phyloP scores from a whole-genome alignment of 1,140 invertebrate species.

The Eulimnadia texana region DNA sequence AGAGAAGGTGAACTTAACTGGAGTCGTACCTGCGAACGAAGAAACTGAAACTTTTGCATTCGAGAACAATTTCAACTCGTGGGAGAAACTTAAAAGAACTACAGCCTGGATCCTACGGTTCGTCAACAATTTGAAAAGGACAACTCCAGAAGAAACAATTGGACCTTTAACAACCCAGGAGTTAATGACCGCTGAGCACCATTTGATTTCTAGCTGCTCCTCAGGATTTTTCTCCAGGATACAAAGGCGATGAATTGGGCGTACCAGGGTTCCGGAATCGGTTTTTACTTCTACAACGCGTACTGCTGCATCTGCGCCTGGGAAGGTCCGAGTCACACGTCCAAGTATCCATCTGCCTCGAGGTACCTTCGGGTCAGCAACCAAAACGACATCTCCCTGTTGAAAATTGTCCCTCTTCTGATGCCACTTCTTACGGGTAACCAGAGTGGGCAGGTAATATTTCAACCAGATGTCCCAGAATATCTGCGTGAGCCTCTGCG shows the following conservation, averaged over 20 bases:
- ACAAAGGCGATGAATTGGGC: constrained; percentile 1
- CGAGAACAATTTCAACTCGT: too few relatives aligned
- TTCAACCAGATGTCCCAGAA: constrained; percentile 10
- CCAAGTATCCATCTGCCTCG: not conserved
- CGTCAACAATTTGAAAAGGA: too few relatives aligned
- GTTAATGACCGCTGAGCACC: too few relatives aligned
- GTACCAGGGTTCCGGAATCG: not conserved
- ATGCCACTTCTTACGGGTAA: not conserved
- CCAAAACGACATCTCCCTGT: not conserved
- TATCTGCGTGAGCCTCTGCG: not conserved
- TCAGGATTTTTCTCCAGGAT: not conserved
- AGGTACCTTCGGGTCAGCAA: not conserved
- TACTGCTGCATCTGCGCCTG: not conserved
- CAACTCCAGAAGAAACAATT: too few relatives aligned
- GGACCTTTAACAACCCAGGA: too few relatives aligned
- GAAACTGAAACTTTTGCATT: too few relatives aligned
- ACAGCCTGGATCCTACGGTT: too few relatives aligned
- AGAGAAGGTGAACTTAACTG: too few relatives aligned
- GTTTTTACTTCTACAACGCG: not conserved
- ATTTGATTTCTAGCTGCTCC: too few relatives aligned
- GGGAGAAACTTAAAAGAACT: too few relatives aligned
- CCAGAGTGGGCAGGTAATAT: not conserved
- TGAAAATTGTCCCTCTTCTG: not conserved
- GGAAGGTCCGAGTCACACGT: not conserved
- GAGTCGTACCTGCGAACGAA: too few relatives aligned